Evolutionary conservation across 2,797 vertebrate species (phyloP).

Genomic region (Sciaenops ocellatus): DNA sequence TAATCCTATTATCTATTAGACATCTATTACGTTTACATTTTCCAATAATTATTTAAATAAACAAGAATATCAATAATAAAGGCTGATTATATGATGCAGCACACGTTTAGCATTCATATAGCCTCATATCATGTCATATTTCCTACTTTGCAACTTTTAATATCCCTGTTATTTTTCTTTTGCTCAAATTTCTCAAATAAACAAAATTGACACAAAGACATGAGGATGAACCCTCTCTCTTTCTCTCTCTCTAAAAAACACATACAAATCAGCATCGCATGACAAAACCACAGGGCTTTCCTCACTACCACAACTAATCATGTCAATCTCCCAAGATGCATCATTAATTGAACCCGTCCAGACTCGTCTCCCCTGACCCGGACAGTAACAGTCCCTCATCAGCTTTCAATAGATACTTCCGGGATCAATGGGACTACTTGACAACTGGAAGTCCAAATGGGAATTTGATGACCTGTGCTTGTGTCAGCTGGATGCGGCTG

Average conservation of each 20-base stretch:
- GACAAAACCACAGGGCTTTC: conserved; percentile 30
- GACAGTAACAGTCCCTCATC: conserved; percentile 39
- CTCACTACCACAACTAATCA: conserved; percentile 20
- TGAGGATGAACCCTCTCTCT: neutral
- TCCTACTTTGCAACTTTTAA: neutral
- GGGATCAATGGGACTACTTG: conserved; percentile 69
- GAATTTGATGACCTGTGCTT: conserved; percentile 55
- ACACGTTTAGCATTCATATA: neutral
- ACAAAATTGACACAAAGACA: neutral
- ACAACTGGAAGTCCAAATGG: conserved; percentile 63
- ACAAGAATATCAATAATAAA: neutral
- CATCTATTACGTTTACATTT: neutral
- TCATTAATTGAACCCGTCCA: conserved; percentile 49
- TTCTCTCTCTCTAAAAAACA: neutral
- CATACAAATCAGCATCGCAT: neutral
- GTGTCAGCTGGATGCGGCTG: conserved; percentile 58
- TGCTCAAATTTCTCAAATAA: neutral
- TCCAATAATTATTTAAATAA: no score
- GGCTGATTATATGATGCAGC: neutral
- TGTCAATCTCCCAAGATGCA: conserved; percentile 51
- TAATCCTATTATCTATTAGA: no score
- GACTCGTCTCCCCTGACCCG: conserved; percentile 11
- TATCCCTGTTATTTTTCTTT: neutral
- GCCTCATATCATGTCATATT: neutral
- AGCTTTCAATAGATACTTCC: conserved; percentile 36